These are phyloP conservation scores for Sarcophaga bullata DNA, from an alignment of 1,140 invertebrate species.

Conservation along the genomic window DNA sequence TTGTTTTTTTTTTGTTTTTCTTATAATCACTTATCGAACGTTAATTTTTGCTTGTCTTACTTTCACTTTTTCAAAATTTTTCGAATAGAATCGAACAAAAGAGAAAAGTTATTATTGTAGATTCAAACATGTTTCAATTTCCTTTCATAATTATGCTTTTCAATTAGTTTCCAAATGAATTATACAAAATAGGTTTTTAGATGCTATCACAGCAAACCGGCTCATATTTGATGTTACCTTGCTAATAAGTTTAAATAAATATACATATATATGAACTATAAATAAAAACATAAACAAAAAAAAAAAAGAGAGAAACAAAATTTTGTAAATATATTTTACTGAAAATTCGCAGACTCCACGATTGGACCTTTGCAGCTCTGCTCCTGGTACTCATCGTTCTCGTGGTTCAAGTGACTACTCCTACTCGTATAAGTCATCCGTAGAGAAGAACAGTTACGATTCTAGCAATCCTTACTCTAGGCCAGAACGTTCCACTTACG, in stretches of 20 bases:
- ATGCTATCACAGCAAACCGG: too few relatives aligned
- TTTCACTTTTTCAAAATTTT: neutral
- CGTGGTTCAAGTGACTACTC: constrained; percentile 74
- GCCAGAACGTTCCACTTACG: constrained; percentile 73
- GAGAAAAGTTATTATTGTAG: neutral
- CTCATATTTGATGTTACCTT: too few relatives aligned
- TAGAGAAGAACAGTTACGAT: constrained; percentile 66
- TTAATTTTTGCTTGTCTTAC: neutral
- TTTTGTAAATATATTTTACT: constrained; percentile 43
- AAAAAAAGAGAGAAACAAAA: neutral
- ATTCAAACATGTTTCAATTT: constrained; percentile 47
- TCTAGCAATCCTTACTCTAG: constrained; percentile 69
- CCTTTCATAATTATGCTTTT: neutral
- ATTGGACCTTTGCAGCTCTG: constrained; percentile 84
- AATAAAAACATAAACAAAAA: too few relatives aligned
- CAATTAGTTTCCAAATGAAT: too few relatives aligned
- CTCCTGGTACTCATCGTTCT: constrained; percentile 72
- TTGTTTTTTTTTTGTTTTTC: neutral
- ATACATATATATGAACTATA: too few relatives aligned
- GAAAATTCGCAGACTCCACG: constrained; percentile 79
- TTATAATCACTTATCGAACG: neutral
- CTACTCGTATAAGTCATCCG: constrained; percentile 79
- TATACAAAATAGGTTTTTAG: too few relatives aligned
- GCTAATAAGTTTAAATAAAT: too few relatives aligned
- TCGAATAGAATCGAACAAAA: neutral